Percentiles rank a stretch among this genome's conserved stretches.
Conservation (phyloP, 2,113 vertebrate genomes). For the Acrocephalus kingi region DNA sequence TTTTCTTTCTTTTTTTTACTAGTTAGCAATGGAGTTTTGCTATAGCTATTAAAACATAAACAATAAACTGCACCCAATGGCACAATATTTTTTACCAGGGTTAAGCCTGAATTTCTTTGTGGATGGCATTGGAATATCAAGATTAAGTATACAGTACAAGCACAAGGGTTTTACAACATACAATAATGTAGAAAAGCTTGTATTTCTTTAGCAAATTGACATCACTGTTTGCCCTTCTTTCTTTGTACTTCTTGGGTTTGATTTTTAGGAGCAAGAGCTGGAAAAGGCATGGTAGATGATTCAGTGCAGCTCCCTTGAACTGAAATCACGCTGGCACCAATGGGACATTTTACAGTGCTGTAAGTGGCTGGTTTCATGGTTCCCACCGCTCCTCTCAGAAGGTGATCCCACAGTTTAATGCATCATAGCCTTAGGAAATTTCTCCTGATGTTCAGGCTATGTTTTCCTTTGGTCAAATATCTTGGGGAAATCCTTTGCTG, state of each 20-base stretch:
- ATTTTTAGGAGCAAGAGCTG: not conserved
- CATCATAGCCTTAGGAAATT: not conserved
- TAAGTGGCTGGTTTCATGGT: not conserved
- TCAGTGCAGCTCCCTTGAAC: not conserved
- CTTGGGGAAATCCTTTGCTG: not conserved
- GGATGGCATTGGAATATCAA: conserved; percentile 56
- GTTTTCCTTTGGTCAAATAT: not conserved
- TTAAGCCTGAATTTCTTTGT: conserved; percentile 55
- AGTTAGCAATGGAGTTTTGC: conserved; percentile 52
- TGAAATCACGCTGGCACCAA: not conserved
- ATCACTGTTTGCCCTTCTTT: conserved; percentile 12
- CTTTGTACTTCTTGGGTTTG: conserved; percentile 36
- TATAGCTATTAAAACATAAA: conserved; percentile 62
- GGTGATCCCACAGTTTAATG: conserved; percentile 6
- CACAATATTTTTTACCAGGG: conserved; percentile 62
- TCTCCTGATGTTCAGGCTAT: not conserved
- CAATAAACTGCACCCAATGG: conserved; percentile 64
- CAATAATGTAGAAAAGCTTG: not conserved
- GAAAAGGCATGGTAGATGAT: conserved; percentile 20
- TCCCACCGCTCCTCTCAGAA: not conserved
- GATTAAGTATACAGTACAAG: not conserved
- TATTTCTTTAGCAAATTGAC: conserved; percentile 48
- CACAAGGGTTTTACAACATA: conserved; percentile 7
- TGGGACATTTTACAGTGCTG: not conserved
- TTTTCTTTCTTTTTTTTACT: conserved; percentile 2